Percentiles rank a stretch among this genome's conserved stretches.
These are phyloP conservation scores for Phylloscopus whistleri DNA, from an alignment of 2,113 vertebrate species.

Conservation along the genomic window DNA sequence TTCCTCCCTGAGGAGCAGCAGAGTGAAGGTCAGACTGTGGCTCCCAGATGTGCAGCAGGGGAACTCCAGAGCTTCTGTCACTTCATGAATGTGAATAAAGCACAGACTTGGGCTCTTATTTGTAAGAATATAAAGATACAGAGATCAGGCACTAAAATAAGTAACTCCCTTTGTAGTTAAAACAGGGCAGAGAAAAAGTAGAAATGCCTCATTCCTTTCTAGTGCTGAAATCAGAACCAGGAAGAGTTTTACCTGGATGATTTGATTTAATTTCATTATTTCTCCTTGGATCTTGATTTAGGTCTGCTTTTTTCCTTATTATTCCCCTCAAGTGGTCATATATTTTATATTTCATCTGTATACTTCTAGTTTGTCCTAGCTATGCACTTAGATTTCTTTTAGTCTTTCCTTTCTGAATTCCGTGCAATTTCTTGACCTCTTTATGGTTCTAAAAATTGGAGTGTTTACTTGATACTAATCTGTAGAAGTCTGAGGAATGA, in stretches of 20 bases:
- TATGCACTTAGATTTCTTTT: background rate
- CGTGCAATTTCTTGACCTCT: constrained; percentile 6
- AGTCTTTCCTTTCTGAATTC: constrained; percentile 65
- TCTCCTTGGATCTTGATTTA: background rate
- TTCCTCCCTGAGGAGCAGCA: background rate
- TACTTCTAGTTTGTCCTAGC: constrained; percentile 28
- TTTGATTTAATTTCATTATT: background rate
- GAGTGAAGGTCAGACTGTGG: background rate
- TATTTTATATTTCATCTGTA: background rate
- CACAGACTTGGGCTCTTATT: background rate
- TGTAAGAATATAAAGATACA: background rate
- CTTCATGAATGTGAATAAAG: background rate
- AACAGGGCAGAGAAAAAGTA: background rate
- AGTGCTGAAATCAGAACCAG: background rate
- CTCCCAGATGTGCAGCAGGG: background rate
- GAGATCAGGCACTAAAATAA: background rate
- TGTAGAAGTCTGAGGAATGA: constrained; percentile 44
- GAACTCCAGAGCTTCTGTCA: background rate
- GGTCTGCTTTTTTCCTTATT: background rate
- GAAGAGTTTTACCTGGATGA: background rate
- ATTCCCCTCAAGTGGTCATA: background rate
- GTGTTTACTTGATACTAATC: background rate
- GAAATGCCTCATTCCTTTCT: background rate
- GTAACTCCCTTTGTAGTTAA: background rate
- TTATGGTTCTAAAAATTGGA: background rate